Evolutionary conservation across 2,113 vertebrate species (phyloP), one percentile per base, ranked within the genome.

Genomic region (Laterallus jamaicensis): DNA sequence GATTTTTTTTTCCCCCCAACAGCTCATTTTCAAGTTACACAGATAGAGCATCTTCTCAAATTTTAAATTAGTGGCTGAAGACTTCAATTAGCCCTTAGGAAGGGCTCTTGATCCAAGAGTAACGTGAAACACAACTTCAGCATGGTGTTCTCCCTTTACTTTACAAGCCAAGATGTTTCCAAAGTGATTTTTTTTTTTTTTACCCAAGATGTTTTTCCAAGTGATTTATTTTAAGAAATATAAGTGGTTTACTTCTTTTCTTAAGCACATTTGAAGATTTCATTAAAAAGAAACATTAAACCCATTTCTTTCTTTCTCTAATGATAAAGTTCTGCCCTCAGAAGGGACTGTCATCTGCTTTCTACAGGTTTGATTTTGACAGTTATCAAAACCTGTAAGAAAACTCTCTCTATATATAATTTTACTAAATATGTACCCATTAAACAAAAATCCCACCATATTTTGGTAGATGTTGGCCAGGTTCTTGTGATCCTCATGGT

Each of bases 121-220:
- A 21, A 24, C 0, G 0, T 1, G 24, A 37, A 64, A 37, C 18
- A 9, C 6, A 7, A 24, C 47, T 75, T 29, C 6, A 55, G 32
- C 32, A 6, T 3, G 11, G 7, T 66, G 83, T 62, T 62, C 10
- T 44, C 58, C 49, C 54, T 54, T 59, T 4, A 64, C 13, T 82
- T 60, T 39, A 35, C 9, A 35, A 85, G 50, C 20, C 60, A 60
- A 86, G 81, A 64, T 10, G 11, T 17, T 55, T 59, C 50, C 39
- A 10, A 74, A 69, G 3, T 5, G 2, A 22, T 7, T 52, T 35
- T 28, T 56, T 56, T 22, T 52, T 35, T 32, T 60, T 56, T 26
- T 11, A 66, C 5, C 5, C 8, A 1, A 86, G 81, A 64, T 10
- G 13, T 24, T 55, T 59, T 47, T 18, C 42, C 39, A 9, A 74